phyloP scores from a whole-genome alignment of 2,797 vertebrate genomes.

The Phrynocephalus guinanensis region DNA sequence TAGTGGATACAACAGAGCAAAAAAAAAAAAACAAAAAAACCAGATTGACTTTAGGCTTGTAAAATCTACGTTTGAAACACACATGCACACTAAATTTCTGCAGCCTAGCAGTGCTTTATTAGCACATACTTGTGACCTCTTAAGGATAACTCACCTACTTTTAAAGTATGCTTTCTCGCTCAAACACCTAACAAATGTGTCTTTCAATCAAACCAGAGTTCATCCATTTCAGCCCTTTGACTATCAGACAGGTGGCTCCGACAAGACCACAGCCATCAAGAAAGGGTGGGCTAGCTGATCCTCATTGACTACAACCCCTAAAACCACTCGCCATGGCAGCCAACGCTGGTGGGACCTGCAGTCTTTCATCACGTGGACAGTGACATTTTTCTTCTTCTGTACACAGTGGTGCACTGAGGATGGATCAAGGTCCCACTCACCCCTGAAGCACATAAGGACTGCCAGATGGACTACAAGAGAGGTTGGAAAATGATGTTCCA shows the following conservation, averaged over 20 bases:
- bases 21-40: background rate
- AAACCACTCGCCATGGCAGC: background rate
- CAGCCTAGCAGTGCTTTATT: background rate
- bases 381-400: background rate
- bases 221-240: background rate
- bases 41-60: background rate
- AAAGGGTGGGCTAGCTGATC: background rate
- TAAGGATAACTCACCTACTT: constrained; percentile 8
- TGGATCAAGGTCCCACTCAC: background rate
- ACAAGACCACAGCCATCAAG: background rate
- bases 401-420: no score
- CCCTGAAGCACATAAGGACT: background rate
- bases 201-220: background rate
- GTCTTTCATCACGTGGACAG: background rate
- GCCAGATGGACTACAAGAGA: background rate
- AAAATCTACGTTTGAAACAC: background rate
- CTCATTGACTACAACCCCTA: background rate
- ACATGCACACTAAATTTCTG: background rate
- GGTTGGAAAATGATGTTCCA: no score
- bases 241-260: background rate
- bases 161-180: background rate
- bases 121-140: background rate
- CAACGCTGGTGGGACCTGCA: background rate
- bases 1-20: background rate
- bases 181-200: background rate